phyloP scores from a whole-genome alignment of 53 echinoderm and acorn worm genomes.

The Henricia sp. region DNA sequence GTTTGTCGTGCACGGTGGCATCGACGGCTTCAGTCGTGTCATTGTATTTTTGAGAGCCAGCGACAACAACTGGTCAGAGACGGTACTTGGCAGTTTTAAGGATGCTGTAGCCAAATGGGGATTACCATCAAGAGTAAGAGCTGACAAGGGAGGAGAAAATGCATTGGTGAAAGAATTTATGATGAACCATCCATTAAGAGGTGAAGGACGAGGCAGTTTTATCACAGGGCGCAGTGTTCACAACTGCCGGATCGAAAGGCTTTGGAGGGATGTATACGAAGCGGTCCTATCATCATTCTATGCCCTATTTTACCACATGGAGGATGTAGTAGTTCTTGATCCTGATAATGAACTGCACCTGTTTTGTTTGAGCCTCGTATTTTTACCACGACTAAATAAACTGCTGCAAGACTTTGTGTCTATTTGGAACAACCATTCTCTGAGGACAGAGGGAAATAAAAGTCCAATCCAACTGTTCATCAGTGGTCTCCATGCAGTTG shows the following conservation, averaged over 20 bases:
- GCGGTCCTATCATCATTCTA: neutral
- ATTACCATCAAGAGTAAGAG: constrained; percentile 19
- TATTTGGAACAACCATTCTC: constrained; percentile 56
- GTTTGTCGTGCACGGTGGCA: too few relatives aligned
- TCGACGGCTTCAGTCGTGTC: neutral
- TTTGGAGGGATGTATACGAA: constrained; percentile 51
- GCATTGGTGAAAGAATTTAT: neutral
- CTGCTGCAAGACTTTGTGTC: constrained; percentile 37
- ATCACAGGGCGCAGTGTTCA: constrained; percentile 48
- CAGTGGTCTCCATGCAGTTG: constrained; percentile 5
- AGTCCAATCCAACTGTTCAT: constrained; percentile 60
- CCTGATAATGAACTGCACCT: constrained; percentile 36
- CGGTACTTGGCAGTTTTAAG: neutral
- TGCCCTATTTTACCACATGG: constrained; percentile 3
- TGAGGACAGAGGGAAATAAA: constrained; percentile 47
- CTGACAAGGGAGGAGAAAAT: constrained; percentile 15
- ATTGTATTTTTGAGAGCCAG: neutral
- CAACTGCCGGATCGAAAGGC: constrained; percentile 51
- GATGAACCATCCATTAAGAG: constrained; percentile 31
- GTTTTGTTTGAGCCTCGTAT: constrained; percentile 23
- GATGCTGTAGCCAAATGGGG: constrained; percentile 14
- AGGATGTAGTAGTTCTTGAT: constrained; percentile 13
- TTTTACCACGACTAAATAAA: constrained; percentile 44
- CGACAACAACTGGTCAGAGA: constrained; percentile 7
- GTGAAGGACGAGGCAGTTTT: constrained; percentile 39